These are phyloP conservation scores for Haemorhous mexicanus DNA, from an alignment of 2,113 vertebrate species.

Conservation along the genomic window DNA sequence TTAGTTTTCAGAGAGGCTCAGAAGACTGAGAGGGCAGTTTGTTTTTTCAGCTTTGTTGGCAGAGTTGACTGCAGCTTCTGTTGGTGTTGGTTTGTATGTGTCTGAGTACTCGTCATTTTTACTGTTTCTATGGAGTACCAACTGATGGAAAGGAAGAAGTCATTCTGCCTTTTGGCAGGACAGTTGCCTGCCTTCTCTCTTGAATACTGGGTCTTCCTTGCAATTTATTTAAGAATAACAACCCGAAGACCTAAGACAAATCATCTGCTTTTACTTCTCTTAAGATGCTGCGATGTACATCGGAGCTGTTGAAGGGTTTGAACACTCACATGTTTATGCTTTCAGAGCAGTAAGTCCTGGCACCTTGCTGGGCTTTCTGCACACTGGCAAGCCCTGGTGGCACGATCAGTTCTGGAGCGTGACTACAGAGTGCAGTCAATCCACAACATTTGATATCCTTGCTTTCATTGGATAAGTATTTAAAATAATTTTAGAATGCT, in stretches of 20 bases:
- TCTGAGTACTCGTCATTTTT: background rate
- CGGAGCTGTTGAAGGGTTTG: background rate
- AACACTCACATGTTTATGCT: background rate
- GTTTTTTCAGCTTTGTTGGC: background rate
- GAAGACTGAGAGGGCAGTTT: background rate
- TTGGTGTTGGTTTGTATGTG: background rate
- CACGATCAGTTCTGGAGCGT: background rate
- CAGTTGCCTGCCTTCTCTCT: background rate
- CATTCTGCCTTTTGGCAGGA: background rate
- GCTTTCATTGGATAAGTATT: background rate
- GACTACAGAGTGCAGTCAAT: background rate
- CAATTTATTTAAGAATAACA: background rate
- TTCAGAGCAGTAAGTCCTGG: background rate
- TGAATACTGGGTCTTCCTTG: background rate
- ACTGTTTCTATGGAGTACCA: background rate
- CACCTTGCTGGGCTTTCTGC: background rate
- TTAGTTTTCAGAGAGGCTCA: background rate
- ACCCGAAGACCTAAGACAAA: background rate
- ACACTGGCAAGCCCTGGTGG: background rate
- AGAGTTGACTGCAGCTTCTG: background rate
- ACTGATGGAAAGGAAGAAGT: background rate
- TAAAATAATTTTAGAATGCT: background rate
- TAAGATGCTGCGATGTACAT: background rate
- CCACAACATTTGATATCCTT: background rate
- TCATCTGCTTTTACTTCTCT: background rate